Conservation (phyloP, 1,140 invertebrate species). For the Drosophila chauvacae region DNA sequence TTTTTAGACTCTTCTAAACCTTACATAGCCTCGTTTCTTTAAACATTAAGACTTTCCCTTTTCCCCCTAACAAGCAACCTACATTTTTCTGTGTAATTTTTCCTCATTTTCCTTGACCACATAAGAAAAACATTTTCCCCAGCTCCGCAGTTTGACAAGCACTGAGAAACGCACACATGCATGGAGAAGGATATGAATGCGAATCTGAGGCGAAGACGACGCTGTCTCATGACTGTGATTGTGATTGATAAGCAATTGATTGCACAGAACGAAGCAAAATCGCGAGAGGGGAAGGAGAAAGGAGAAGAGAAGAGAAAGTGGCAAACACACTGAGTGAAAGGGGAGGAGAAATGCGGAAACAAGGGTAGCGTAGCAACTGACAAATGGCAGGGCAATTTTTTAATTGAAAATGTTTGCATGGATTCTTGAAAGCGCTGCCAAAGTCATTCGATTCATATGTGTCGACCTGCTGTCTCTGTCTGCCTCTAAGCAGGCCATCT, state of each 20-base stretch:
- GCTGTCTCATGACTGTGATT: constrained; percentile 70
- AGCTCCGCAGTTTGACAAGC: constrained; percentile 42
- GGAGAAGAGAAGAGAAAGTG: constrained; percentile 4
- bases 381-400: constrained; percentile 78
- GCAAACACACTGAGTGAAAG: constrained; percentile 1
- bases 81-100: constrained; percentile 4
- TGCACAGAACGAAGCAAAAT: constrained; percentile 6
- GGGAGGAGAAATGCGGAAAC: not conserved
- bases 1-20: not conserved
- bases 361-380: constrained; percentile 41
- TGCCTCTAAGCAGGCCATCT: not conserved
- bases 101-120: not conserved
- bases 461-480: constrained; percentile 3
- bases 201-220: constrained; percentile 54
- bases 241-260: constrained; percentile 79
- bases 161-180: constrained; percentile 17
- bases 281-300: not conserved
- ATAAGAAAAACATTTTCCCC: constrained; percentile 10
- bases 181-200: constrained; percentile 64
- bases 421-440: constrained; percentile 64
- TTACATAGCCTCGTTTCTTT: not conserved
- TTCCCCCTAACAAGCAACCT: not conserved
- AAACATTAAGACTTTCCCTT: not conserved
- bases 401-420: constrained; percentile 82
- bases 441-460: constrained; percentile 57